Base-by-base conservation (phyloP, 1,140 invertebrate genomes). In the Lucilia sericata region DNA sequence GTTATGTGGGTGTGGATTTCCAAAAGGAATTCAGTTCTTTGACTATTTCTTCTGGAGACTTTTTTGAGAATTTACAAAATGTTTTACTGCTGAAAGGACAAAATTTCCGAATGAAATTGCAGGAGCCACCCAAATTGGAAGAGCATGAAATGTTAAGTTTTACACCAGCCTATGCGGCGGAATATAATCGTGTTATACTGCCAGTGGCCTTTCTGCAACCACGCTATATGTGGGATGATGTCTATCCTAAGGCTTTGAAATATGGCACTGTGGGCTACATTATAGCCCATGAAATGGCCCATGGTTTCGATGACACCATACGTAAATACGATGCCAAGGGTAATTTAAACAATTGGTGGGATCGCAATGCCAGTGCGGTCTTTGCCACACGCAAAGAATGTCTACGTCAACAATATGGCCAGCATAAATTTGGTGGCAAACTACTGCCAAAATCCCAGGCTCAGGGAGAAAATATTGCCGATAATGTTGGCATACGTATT, bases 161-260 rank as follows among this genome's bases (percentile, higher is more conserved):
- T 86, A 96, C 95, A 93, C 94, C 95, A 30, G 98, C 99, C 96
- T 99, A 99, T 91, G 97, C 96, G 1, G 97, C 98, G 1, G 98
- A 97, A 2, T 97, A 97, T 88, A 99, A 99, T 92, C 96, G 98
- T 88, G 98, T 98, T 86, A 96, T 98, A 0, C 97, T 99, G 87
- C 98, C 98, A 0, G 97, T 98, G 60, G 97, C 97, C 8, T 99
- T 99, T 83, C 93, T 99, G 4, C 98, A 99, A 88, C 94, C 95
- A 84, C 98, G 98, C 0, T 99, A 99, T 89, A 98, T 97, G 90
- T 96, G 98, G 87, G 95, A 95, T 55, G 93, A 95, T 75, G 86
- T 85, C 34, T 98, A 97, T 91, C 97, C 97, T 0, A 94, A 94
- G 85, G 96, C 96, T 19, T 93, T 99, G 0, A 99, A 99, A 91